phyloP scores from a whole-genome alignment of 2,113 vertebrate species.

The Alexandromys fortis region DNA sequence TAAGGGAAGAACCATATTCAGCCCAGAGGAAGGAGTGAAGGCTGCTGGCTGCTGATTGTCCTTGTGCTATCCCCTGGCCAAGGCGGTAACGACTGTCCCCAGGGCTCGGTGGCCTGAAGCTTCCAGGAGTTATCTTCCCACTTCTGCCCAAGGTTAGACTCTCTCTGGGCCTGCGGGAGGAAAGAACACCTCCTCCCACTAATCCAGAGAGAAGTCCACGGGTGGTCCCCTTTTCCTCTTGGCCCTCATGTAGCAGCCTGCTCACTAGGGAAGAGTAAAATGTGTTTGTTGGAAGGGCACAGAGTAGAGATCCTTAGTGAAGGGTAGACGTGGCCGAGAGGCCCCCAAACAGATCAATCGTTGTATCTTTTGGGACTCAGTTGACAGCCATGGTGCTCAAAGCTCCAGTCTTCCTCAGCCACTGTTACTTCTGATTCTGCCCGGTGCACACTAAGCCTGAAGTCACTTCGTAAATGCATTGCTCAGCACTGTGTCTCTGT shows the following conservation, averaged over 20 bases:
- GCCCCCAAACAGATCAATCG: not conserved
- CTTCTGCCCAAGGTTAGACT: not conserved
- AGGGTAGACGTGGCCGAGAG: not conserved
- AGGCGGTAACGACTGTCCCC: not conserved
- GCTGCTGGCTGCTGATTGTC: conserved; percentile 55
- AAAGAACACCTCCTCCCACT: not conserved
- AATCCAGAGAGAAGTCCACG: not conserved
- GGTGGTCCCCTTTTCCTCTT: not conserved
- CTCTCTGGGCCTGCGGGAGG: not conserved
- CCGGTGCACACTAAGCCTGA: not conserved
- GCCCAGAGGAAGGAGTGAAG: not conserved
- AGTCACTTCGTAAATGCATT: not conserved
- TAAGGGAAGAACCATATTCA: conserved; percentile 44
- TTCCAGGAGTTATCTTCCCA: not conserved
- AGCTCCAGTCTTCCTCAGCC: not conserved
- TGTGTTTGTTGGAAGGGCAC: not conserved
- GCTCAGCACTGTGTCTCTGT: not conserved
- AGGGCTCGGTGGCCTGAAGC: not conserved
- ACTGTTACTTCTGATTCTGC: not conserved
- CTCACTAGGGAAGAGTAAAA: not conserved
- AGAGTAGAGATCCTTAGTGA: not conserved
- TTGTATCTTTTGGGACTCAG: not conserved
- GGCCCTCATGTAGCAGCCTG: not conserved
- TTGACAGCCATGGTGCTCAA: not conserved
- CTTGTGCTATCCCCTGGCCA: conserved; percentile 56